A percentile compares a stretch with the other conserved stretches of the same genome.
These are phyloP conservation scores for Vulpes ferrilata DNA, from an alignment of 2,113 vertebrate genomes.

Conservation along the genomic window DNA sequence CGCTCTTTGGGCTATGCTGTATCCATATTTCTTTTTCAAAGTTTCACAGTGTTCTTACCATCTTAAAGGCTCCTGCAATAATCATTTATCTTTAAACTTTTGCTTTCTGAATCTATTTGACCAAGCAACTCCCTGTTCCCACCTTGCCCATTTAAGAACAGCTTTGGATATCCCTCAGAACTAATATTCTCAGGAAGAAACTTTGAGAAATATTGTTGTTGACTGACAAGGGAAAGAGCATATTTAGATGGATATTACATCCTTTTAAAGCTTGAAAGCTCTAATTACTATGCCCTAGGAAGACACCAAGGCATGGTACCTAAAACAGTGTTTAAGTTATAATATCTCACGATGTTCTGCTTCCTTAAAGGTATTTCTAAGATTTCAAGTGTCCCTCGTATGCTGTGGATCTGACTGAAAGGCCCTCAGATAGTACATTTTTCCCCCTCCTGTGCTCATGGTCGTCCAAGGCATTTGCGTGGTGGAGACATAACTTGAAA, in stretches of 20 bases:
- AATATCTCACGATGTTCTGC: background rate
- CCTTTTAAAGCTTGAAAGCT: background rate
- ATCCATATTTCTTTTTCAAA: background rate
- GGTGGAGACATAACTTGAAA: slow-evolving; percentile 90
- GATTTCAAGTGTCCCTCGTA: slow-evolving; percentile 92
- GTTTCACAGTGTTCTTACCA: background rate
- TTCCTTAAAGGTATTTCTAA: slow-evolving; percentile 92
- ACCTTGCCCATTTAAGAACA: background rate
- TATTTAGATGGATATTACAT: background rate
- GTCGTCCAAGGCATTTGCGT: slow-evolving; percentile 93
- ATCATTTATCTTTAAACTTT: background rate
- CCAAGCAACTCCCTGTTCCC: background rate
- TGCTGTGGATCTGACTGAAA: slow-evolving; percentile 91
- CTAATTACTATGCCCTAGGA: background rate
- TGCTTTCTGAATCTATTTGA: background rate
- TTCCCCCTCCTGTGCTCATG: slow-evolving; percentile 88
- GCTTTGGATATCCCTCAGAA: background rate
- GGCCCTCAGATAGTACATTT: slow-evolving; percentile 90
- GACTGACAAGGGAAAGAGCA: background rate
- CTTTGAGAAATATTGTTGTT: background rate
- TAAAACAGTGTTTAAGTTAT: background rate
- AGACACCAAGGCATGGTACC: background rate
- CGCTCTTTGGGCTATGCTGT: background rate
- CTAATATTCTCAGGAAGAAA: background rate
- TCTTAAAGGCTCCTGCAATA: background rate